Evolutionary conservation across 2,113 vertebrate genomes (phyloP).

Genomic region (Neogale vison): DNA sequence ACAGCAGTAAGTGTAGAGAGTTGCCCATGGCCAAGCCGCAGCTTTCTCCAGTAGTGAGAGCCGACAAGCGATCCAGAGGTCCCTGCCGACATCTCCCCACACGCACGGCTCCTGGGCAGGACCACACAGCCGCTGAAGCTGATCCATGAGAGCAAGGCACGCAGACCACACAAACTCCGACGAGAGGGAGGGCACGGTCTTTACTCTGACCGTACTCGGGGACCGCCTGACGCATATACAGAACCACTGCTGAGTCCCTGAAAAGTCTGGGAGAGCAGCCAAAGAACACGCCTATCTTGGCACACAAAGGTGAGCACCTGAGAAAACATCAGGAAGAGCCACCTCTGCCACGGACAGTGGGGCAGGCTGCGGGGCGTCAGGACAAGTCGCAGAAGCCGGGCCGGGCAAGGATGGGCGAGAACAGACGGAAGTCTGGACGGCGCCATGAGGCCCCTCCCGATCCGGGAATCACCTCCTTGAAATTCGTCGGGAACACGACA

Average conservation of each 20-base stretch:
- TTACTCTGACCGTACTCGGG: too few relatives aligned
- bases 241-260: not conserved
- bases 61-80: too few relatives aligned
- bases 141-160: not conserved
- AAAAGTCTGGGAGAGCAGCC: not conserved
- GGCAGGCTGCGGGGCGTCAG: not conserved
- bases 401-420: not conserved
- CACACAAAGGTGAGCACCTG: not conserved
- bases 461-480: not conserved
- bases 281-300: not conserved
- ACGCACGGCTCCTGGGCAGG: not conserved
- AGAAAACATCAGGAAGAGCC: not conserved
- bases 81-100: not conserved
- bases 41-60: accelerated
- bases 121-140: not conserved
- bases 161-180: not conserved
- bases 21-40: not conserved
- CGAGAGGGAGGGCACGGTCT: accelerated
- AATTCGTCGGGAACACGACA: not conserved
- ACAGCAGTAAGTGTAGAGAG: not conserved
- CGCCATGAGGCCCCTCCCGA: not conserved
- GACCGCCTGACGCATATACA: not conserved
- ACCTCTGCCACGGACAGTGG: not conserved
- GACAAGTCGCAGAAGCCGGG: not conserved
- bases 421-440: not conserved